These are phyloP conservation scores for Datnioides undecimradiatus DNA, from an alignment of 2,113 vertebrate species.

Conservation along the genomic window DNA sequence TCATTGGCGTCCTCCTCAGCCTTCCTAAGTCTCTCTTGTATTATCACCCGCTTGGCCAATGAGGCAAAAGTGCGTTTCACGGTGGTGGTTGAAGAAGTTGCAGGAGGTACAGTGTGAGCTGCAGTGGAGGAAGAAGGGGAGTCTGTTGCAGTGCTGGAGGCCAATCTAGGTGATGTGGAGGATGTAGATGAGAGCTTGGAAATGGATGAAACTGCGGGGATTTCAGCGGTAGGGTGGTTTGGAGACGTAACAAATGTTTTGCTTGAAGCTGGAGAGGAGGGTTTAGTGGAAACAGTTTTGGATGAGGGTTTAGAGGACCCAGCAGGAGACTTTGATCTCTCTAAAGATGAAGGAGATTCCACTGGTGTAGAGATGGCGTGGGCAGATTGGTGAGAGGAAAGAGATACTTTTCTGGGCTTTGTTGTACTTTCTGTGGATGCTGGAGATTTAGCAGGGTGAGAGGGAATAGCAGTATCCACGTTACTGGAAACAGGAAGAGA, in stretches of 20 bases:
- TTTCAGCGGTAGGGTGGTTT: background rate
- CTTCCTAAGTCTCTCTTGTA: conserved; percentile 79
- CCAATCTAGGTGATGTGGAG: background rate
- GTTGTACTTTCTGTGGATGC: background rate
- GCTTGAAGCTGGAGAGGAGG: background rate
- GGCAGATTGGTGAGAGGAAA: background rate
- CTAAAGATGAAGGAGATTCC: conserved; percentile 10
- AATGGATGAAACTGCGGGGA: conserved; percentile 5
- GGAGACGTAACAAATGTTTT: conserved; percentile 38
- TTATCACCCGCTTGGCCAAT: conserved; percentile 78
- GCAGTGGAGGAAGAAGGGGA: background rate
- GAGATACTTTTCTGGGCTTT: background rate
- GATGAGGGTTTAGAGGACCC: background rate
- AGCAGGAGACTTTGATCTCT: conserved; percentile 5
- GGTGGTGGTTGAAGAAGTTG: background rate
- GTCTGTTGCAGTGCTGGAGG: background rate
- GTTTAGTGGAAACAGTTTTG: background rate
- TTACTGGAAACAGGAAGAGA: conserved; percentile 32
- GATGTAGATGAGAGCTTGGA: conserved; percentile 19
- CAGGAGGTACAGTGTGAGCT: background rate
- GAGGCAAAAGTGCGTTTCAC: conserved; percentile 70
- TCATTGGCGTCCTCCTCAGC: conserved; percentile 66
- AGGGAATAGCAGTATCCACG: background rate
- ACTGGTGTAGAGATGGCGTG: background rate
- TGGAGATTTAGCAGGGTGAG: conserved; percentile 11